Percentiles rank a stretch among this genome's conserved stretches.
These are phyloP conservation scores for Salticus scenicus DNA, from an alignment of 2,888 invertebrate genomes.

Conservation along the genomic window DNA sequence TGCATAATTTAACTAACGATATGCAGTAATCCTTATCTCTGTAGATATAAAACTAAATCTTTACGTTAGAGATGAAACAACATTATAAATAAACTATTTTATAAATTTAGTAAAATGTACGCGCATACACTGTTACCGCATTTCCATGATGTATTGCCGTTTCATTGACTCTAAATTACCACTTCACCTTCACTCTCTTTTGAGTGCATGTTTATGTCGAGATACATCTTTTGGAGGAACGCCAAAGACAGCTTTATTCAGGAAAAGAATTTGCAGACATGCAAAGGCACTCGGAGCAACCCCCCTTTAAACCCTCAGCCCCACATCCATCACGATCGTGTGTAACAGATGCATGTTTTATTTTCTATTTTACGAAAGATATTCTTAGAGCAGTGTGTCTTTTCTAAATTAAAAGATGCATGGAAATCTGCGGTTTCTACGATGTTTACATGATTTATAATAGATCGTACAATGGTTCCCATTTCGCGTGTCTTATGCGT, in stretches of 20 bases:
- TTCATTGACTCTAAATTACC: not conserved
- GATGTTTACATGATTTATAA: not conserved
- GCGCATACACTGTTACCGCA: not conserved
- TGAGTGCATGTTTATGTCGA: conserved; percentile 9
- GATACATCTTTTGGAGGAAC: conserved; percentile 6
- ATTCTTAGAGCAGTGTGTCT: not conserved
- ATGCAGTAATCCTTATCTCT: no score
- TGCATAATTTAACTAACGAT: no score
- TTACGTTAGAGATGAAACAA: no score
- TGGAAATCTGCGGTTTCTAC: no score
- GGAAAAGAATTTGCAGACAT: conserved; percentile 5
- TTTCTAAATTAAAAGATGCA: not conserved
- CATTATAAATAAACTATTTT: no score
- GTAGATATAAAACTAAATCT: no score
- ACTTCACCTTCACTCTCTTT: not conserved
- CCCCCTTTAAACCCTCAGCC: not conserved
- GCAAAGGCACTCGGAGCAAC: not conserved
- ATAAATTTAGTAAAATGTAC: not conserved
- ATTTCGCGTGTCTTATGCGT: no score
- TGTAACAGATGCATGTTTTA: conserved; percentile 3
- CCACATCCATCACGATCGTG: not conserved
- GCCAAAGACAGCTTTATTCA: not conserved
- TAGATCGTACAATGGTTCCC: not conserved
- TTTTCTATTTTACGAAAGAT: not conserved
- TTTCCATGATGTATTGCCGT: not conserved